Evolutionary conservation across 2,797 vertebrate genomes (phyloP), one percentile per base, ranked within the genome.

Genomic region (Amphiprion clarkii): DNA sequence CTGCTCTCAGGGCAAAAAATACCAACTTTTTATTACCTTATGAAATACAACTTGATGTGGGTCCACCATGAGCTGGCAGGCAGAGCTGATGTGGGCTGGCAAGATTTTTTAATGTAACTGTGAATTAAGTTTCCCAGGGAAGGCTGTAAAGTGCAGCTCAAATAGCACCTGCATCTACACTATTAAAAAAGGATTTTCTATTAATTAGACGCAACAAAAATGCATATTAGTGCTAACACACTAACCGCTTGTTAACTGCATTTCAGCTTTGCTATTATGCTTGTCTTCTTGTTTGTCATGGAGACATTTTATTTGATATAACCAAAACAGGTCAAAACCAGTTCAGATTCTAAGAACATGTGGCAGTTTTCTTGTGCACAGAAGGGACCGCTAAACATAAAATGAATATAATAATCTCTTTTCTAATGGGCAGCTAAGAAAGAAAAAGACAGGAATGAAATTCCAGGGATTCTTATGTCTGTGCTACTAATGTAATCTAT

Each of bases 111-210:
- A 46, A 66, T 77, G 40, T 59, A 74, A 81, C 25, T 55, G 49
- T 57, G 64, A 76, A 54, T 80, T 66, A 69, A 72, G 62, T 72
- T 79, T 79, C 72, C 78, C 54, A 1, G 8, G 25, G 56, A 78
- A 84, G 58, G 27, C 46, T 77, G 58, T 82, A 72, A 79, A 88
- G 69, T 48, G 5, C 4, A 69, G 70, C 61, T 79, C 11, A 67
- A 83, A 74, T 23, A 69, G 53, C 80, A 89, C 83, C 81, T 87
- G 81, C 53, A 71, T 48, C 13, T 39, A 55, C 58, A 71, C 49
- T 52, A 63, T 56, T 68, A 51, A 68, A 61, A 21, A 36, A 10
- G 3, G 62, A 25, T 67, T 44, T 51, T 63, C 11, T 39, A 11
- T 39, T 39, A 39, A 39, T 39, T 39, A 39, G 36, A 10, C 10